Percentiles rank a stretch among this genome's conserved stretches.
phyloP scores from a whole-genome alignment of 2,113 vertebrate genomes.

The Clarias macrocephalus region DNA sequence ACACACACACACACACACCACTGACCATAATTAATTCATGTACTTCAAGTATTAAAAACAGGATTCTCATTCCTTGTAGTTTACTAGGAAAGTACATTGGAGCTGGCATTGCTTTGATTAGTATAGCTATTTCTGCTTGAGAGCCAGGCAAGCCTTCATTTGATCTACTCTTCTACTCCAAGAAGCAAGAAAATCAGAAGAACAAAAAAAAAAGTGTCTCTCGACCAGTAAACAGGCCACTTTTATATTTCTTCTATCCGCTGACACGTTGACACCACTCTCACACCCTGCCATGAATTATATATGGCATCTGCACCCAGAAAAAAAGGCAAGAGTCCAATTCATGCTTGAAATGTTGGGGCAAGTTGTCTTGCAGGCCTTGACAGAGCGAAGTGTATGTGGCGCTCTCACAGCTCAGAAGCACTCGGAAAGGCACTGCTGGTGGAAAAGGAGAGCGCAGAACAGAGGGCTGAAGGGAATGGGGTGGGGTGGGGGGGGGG shows the following conservation, averaged over 20 bases:
- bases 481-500: conserved; percentile 39
- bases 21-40: conserved; percentile 72
- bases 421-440: conserved; percentile 12
- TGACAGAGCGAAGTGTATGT: conserved; percentile 65
- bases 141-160: conserved; percentile 65
- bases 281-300: conserved; percentile 79
- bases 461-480: conserved; percentile 3
- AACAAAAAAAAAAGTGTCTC: conserved; percentile 61
- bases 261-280: conserved; percentile 79
- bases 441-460: conserved; percentile 52
- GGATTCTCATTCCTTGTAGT: conserved; percentile 60
- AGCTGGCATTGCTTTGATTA: conserved; percentile 72
- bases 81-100: conserved; percentile 72
- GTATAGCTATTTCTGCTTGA: conserved; percentile 60
- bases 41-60: conserved; percentile 72
- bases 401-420: conserved; percentile 53
- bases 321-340: conserved; percentile 71
- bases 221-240: conserved; percentile 76
- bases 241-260: conserved; percentile 76
- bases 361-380: conserved; percentile 68
- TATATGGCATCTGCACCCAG: conserved; percentile 73
- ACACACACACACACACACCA: conserved; percentile 40
- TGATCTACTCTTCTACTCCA: conserved; percentile 60
- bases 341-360: conserved; percentile 76
- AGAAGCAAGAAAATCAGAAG: conserved; percentile 56